Conservation (phyloP, 1,140 invertebrate species). For the Drosophila pseudoananassae region DNA sequence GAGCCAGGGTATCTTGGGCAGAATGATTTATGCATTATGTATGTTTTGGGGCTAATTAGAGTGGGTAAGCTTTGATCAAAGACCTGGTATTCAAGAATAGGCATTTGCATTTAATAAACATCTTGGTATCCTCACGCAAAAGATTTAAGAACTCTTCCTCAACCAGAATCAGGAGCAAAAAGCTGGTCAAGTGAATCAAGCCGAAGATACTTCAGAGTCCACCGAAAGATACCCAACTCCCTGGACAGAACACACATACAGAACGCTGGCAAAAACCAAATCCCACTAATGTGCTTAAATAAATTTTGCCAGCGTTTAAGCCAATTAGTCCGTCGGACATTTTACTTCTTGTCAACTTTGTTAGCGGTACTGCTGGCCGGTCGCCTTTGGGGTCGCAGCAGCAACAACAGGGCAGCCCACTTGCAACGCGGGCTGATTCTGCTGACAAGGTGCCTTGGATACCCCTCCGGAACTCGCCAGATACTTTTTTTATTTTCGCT, state of each 20-base stretch:
- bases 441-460: constrained; percentile 64
- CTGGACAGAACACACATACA: constrained; percentile 3
- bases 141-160: no score
- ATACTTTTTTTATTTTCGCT: constrained; percentile 28
- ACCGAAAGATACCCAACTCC: neutral
- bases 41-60: constrained; percentile 60
- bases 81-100: neutral
- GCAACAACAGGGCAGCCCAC: constrained; percentile 45
- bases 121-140: no score
- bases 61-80: constrained; percentile 39
- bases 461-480: constrained; percentile 14
- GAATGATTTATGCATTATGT: constrained; percentile 56
- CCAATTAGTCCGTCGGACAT: constrained; percentile 84
- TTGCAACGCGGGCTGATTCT: constrained; percentile 55
- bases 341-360: constrained; percentile 84
- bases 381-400: constrained; percentile 61
- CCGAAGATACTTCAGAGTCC: constrained; percentile 18
- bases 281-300: constrained; percentile 84
- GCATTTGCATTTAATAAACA: neutral
- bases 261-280: constrained; percentile 69
- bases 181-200: constrained; percentile 56
- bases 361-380: constrained; percentile 64
- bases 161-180: constrained; percentile 16
- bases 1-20: neutral
- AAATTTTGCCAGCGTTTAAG: constrained; percentile 84